Evolutionary conservation across 1,140 invertebrate species (phyloP).

Genomic region (Diorhabda carinulata): DNA sequence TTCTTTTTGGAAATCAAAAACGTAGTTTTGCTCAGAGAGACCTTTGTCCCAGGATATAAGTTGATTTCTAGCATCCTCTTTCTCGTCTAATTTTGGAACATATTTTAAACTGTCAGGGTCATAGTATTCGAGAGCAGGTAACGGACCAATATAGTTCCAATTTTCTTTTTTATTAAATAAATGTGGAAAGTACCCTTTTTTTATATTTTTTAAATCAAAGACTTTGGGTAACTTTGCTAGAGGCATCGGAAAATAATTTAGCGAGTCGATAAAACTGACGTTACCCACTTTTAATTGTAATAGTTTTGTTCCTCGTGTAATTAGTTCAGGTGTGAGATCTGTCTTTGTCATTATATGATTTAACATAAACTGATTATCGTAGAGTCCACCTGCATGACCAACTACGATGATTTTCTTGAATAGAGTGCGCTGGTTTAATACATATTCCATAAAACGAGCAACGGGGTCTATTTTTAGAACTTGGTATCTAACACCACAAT

Average conservation of each 20-base stretch:
- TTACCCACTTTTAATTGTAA: neutral
- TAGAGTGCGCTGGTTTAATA: neutral
- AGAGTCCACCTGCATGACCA: slow-evolving; percentile 6
- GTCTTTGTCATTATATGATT: slow-evolving; percentile 10
- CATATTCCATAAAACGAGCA: neutral
- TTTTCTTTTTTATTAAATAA: slow-evolving; percentile 23
- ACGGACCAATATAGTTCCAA: slow-evolving; percentile 17
- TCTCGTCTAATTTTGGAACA: neutral
- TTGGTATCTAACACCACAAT: slow-evolving; percentile 5
- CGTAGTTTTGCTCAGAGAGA: neutral
- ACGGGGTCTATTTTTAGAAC: slow-evolving; percentile 2
- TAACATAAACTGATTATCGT: slow-evolving; percentile 8
- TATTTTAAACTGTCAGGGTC: slow-evolving; percentile 17
- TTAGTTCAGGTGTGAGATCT: slow-evolving; percentile 10
- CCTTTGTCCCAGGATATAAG: neutral
- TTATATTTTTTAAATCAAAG: slow-evolving; percentile 12
- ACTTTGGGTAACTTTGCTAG: slow-evolving; percentile 17
- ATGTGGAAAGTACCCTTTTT: slow-evolving; percentile 28
- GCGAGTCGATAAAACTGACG: slow-evolving; percentile 17
- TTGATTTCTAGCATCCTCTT: slow-evolving; percentile 1
- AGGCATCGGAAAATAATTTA: slow-evolving; percentile 20
- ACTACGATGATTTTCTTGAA: slow-evolving; percentile 9
- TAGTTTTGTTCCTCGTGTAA: slow-evolving; percentile 12
- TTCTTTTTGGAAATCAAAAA: slow-evolving; percentile 6
- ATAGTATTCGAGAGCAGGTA: slow-evolving; percentile 20